These are phyloP conservation scores for Tympanoctomys barrerae DNA, from an alignment of 2,797 vertebrate species.

Conservation along the genomic window DNA sequence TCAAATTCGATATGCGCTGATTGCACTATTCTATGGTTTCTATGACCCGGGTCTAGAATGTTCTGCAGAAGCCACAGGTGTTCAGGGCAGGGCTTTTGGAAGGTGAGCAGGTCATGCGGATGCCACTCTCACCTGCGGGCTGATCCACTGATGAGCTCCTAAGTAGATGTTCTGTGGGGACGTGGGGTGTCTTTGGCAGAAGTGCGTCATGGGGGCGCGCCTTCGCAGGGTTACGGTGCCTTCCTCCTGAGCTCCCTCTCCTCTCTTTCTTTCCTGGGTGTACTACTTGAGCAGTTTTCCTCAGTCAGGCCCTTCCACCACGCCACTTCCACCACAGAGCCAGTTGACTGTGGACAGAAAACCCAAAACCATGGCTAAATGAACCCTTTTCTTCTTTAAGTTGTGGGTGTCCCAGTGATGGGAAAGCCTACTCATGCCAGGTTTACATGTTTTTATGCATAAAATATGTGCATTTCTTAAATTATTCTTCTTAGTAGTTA, in stretches of 20 bases:
- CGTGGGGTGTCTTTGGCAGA: background rate
- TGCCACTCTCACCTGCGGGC: background rate
- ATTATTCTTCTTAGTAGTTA: constrained; percentile 25
- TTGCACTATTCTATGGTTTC: constrained; percentile 19
- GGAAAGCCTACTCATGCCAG: background rate
- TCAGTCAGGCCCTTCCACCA: background rate
- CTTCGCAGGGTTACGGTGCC: background rate
- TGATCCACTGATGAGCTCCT: background rate
- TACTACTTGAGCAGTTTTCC: background rate
- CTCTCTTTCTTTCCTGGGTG: background rate
- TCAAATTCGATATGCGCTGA: constrained; percentile 50
- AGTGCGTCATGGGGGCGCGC: background rate
- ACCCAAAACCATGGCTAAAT: background rate
- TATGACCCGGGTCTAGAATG: background rate
- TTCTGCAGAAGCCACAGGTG: background rate
- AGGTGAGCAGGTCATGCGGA: background rate
- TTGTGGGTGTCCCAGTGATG: background rate
- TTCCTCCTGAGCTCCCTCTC: background rate
- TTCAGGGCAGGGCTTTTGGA: background rate
- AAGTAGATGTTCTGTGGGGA: background rate
- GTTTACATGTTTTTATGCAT: constrained; percentile 37
- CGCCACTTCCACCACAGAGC: background rate
- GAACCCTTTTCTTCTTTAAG: background rate
- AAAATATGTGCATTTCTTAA: constrained; percentile 54
- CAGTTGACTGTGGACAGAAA: background rate